phyloP scores from a whole-genome alignment of 2,888 invertebrate species.

The Plebejus melissa region DNA sequence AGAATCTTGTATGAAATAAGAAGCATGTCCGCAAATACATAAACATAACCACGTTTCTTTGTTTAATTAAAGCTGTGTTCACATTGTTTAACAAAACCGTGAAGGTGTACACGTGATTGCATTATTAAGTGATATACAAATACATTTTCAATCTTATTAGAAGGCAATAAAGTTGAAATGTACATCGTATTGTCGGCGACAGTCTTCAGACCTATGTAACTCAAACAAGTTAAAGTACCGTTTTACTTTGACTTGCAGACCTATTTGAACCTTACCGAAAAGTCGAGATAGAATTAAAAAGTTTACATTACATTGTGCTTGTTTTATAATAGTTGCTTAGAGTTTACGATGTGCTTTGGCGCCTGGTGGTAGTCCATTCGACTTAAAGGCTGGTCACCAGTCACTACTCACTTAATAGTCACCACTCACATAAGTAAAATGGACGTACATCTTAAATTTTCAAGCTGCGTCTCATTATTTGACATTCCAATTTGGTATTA shows the following conservation, averaged over 20 bases:
- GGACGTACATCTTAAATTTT: not conserved
- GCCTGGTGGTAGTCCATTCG: no score
- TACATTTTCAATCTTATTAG: not conserved
- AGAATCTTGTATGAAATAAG: constrained; percentile 27
- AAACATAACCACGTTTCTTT: constrained; percentile 49
- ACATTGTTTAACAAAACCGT: constrained; percentile 61
- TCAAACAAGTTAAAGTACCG: constrained; percentile 23
- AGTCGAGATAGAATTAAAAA: not conserved
- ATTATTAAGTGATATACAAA: constrained; percentile 47
- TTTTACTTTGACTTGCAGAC: constrained; percentile 12
- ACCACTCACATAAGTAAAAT: no score
- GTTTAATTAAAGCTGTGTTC: constrained; percentile 54
- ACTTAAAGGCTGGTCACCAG: no score
- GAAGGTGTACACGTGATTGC: constrained; percentile 58
- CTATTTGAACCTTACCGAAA: constrained; percentile 10
- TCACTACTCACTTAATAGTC: no score
- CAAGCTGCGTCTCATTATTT: not conserved
- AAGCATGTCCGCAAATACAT: constrained; percentile 45
- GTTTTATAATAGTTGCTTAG: constrained; percentile 2
- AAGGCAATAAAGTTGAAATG: not conserved
- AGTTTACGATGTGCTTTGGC: not conserved
- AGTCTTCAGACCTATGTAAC: not conserved
- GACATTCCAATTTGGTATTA: not conserved
- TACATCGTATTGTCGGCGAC: not conserved
- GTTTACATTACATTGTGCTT: not conserved